Evolutionary conservation across 2,888 invertebrate species (phyloP).

Genomic region (Sussaba pulchella): DNA sequence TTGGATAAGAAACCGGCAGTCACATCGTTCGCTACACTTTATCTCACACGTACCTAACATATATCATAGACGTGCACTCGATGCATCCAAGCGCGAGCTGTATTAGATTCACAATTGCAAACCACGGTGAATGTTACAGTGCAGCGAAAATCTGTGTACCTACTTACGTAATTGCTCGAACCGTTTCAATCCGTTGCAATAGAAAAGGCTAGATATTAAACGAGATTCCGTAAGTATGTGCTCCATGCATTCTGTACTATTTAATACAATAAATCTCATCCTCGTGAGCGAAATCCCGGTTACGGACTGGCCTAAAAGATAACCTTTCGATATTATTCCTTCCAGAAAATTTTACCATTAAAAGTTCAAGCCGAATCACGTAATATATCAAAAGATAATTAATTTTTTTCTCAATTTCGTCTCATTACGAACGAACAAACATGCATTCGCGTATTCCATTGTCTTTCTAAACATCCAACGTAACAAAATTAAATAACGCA

Average conservation of each 20-base stretch:
- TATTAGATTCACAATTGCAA: constrained; percentile 50
- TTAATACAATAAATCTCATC: constrained; percentile 27
- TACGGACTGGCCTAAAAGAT: constrained; percentile 23
- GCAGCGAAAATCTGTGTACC: constrained; percentile 41
- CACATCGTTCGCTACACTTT: neutral
- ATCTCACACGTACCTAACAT: constrained; percentile 36
- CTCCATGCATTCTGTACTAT: neutral
- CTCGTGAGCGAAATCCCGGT: constrained; percentile 49
- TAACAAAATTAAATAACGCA: neutral
- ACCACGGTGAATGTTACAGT: neutral
- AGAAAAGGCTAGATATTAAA: constrained; percentile 28
- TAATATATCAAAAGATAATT: neutral
- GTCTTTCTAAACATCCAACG: neutral
- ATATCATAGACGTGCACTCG: constrained; percentile 37
- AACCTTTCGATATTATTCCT: constrained; percentile 26
- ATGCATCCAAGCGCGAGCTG: constrained; percentile 29
- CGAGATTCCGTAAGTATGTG: constrained; percentile 1
- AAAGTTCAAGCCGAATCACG: neutral
- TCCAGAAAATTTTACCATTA: neutral
- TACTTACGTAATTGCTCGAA: constrained; percentile 58
- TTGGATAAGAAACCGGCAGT: constrained; percentile 21
- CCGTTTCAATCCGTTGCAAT: constrained; percentile 32
- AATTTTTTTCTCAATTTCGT: too few relatives aligned
- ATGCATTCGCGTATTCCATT: neutral
- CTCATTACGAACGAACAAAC: neutral